A percentile compares a stretch with the other conserved stretches of the same genome.
Evolutionary conservation across 2,797 vertebrate species (phyloP).

Genomic region (Octomys mimax): DNA sequence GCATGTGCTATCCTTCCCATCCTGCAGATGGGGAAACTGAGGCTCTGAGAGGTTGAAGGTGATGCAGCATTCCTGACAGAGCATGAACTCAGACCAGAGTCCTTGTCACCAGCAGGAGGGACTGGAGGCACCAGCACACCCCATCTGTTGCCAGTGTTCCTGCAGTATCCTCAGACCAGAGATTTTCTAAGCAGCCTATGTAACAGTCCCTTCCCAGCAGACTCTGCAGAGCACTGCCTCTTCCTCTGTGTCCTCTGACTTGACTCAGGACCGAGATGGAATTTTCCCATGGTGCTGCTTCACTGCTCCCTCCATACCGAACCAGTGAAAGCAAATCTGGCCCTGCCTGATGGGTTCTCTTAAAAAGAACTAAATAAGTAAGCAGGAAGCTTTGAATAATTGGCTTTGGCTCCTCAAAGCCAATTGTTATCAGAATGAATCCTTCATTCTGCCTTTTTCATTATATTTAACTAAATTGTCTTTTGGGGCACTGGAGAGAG

Average conservation of each 20-base stretch:
- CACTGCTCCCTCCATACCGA: background rate
- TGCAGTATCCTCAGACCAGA: background rate
- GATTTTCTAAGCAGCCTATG: background rate
- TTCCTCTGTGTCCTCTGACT: background rate
- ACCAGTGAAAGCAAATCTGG: background rate
- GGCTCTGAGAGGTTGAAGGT: background rate
- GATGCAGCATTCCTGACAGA: background rate
- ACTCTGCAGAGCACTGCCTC: background rate
- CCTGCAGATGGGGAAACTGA: background rate
- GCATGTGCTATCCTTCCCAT: background rate
- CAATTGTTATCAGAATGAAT: constrained; percentile 59
- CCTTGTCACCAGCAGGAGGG: background rate
- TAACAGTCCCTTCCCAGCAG: rapidly evolving
- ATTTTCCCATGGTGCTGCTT: background rate
- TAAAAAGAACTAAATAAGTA: constrained; percentile 37
- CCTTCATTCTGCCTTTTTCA: constrained; percentile 48
- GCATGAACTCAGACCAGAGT: background rate
- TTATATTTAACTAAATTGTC: constrained; percentile 51
- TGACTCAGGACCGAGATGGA: background rate
- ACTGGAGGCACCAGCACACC: background rate
- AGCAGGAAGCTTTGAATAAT: constrained; percentile 63
- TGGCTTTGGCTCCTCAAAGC: constrained; percentile 69
- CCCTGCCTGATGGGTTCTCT: background rate
- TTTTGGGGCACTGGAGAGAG: constrained; percentile 32
- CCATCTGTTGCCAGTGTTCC: background rate